Evolutionary conservation across 2,888 invertebrate genomes (phyloP).

Genomic region (Petrophora chlorosata): DNA sequence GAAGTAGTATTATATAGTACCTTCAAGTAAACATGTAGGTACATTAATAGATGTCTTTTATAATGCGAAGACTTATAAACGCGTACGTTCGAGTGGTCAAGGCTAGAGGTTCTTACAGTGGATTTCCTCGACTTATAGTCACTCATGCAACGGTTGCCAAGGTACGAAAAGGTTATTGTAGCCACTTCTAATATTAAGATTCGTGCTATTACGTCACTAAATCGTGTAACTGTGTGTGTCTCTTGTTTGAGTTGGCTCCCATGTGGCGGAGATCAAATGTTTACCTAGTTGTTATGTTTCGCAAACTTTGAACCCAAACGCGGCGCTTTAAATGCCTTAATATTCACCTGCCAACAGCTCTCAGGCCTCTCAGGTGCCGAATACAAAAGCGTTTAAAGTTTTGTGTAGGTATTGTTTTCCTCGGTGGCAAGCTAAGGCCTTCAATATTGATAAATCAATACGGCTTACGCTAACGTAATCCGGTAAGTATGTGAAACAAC

Average conservation of each 20-base stretch:
- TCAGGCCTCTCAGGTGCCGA: not conserved
- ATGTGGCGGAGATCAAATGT: constrained; percentile 29
- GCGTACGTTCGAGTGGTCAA: not conserved
- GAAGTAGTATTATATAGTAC: too few species aligned
- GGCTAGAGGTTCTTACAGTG: constrained; percentile 3
- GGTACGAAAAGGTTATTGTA: not conserved
- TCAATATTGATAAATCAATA: constrained; percentile 22
- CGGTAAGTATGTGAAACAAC: constrained; percentile 22
- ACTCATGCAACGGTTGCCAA: not conserved
- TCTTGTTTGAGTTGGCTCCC: constrained; percentile 29
- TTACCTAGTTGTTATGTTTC: constrained; percentile 23
- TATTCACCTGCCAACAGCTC: constrained; percentile 12
- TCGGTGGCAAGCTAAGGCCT: constrained; percentile 8
- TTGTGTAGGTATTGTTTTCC: constrained; percentile 1
- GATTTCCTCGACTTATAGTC: constrained; percentile 1
- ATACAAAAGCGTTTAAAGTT: constrained; percentile 8
- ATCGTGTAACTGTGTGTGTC: constrained; percentile 20
- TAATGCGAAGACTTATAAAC: constrained; percentile 1
- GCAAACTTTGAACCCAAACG: constrained; percentile 20
- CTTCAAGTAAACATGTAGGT: too few species aligned
- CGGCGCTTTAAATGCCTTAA: constrained; percentile 8
- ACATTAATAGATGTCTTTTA: too few species aligned
- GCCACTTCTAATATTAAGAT: not conserved
- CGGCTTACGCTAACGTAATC: constrained; percentile 21
- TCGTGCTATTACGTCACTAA: constrained; percentile 5